phyloP scores from a whole-genome alignment of 1,140 invertebrate genomes.

The Chymomyza costata region DNA sequence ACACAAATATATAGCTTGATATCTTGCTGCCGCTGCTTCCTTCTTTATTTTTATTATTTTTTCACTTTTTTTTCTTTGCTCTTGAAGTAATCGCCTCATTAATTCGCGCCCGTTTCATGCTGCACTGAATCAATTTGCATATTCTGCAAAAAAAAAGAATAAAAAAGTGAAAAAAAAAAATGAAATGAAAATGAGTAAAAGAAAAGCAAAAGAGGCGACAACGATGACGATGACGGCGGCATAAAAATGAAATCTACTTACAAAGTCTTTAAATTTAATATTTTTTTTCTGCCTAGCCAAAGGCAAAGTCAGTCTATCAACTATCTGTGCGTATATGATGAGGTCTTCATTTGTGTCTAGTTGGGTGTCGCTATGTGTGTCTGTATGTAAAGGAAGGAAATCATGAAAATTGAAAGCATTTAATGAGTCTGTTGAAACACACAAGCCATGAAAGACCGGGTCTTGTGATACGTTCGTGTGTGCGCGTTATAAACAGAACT shows the following conservation, averaged over 20 bases:
- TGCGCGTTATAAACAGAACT: no score
- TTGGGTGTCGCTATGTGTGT: no score
- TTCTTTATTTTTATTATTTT: conserved; percentile 23
- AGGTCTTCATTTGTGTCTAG: no score
- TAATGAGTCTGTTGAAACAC: conserved; percentile 51
- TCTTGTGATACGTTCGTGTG: no score
- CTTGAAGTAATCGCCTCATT: conserved; percentile 69
- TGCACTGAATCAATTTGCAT: conserved; percentile 72
- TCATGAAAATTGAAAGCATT: conserved; percentile 59
- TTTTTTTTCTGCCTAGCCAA: conserved; percentile 48
- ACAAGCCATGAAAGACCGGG: conserved; percentile 3
- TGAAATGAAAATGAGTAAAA: conserved; percentile 7
- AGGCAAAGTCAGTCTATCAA: conserved; percentile 2
- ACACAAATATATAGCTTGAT: background rate
- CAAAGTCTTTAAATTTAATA: conserved; percentile 71
- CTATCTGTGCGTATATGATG: no score
- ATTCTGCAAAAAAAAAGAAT: conserved; percentile 56
- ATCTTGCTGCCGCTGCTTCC: conserved; percentile 5
- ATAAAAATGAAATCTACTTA: conserved; percentile 60
- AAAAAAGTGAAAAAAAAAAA: background rate
- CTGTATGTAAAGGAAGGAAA: conserved; percentile 18
- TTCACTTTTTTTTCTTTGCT: conserved; percentile 24
- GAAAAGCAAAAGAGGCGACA: conserved; percentile 4
- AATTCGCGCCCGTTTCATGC: conserved; percentile 67
- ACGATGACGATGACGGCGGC: background rate